These are phyloP conservation scores for Ganaspis brasiliensis DNA, from an alignment of 2,888 invertebrate genomes.

Conservation along the genomic window DNA sequence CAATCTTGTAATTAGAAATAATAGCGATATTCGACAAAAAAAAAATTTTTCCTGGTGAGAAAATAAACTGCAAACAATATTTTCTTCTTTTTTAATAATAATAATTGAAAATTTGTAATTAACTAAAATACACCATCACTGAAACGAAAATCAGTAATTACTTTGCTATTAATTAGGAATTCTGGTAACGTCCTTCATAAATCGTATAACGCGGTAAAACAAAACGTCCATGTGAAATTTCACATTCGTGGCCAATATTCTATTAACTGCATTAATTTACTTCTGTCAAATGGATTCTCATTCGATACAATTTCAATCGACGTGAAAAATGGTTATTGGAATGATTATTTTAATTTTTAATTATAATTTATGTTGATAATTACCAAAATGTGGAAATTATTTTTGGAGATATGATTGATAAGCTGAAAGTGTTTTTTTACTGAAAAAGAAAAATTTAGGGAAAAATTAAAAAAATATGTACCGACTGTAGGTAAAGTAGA, in stretches of 20 bases:
- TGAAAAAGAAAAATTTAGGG: no score
- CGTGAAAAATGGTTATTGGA: neutral
- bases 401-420: no score
- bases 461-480: neutral
- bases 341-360: no score
- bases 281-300: neutral
- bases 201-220: neutral
- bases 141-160: neutral
- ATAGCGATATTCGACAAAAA: neutral
- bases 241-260: slow-evolving; percentile 4
- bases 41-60: no score
- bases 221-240: neutral
- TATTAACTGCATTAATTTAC: slow-evolving; percentile 7
- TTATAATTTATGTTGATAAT: no score
- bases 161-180: neutral
- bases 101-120: slow-evolving; percentile 8
- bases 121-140: neutral
- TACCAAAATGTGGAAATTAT: no score
- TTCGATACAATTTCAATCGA: neutral
- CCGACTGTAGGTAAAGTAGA: neutral
- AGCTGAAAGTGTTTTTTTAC: no score
- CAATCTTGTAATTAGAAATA: neutral
- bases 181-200: neutral
- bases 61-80: no score
- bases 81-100: no score